Evolutionary conservation across 2,113 vertebrate species (phyloP), one percentile per base, ranked within the genome.

Genomic region (Epinephelus cyanopodus): DNA sequence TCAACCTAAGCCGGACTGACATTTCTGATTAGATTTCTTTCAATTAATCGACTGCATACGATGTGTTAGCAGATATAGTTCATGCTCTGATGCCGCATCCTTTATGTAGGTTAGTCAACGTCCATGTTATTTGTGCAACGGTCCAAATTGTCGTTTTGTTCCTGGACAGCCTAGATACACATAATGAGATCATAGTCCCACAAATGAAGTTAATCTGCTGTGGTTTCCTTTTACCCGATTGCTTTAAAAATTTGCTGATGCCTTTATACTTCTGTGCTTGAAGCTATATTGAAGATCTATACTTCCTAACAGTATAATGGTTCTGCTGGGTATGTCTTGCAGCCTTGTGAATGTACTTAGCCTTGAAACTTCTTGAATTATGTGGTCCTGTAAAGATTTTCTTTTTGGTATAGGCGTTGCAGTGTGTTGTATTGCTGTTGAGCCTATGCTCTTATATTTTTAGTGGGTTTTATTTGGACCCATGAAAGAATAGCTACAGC

Each of bases 21-120:
- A 81, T 82, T 80, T 65, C 27, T 84, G 68, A 90, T 88, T 89
- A 48, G 77, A 79, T 86, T 90, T 63, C 27, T 69, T 89, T 71
- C 58, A 82, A 19, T 82, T 74, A 77, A 84, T 50, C 75, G 66
- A 84, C 90, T 81, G 50, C 66, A 82, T 64, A 79, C n/a, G 39
- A 72, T 39, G 27, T 67, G 52, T 84, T 74, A 86, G 52, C 79
- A 77, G 72, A 83, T 81, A 21, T 15, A 42, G 52, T 12, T 77
- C 75, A 19, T 53, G 39, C 57, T 65, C 29, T 56, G 50, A 67
- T 60, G 7, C 60, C 13, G 8, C 37, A 76, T 66, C 82, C 53
- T 81, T 64, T 23, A 56, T 56, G 17, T 33, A 15, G 66, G 21
- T 75, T 74, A 45, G 33, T 65, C 15, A 48, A 3, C n/a, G 27